These are phyloP conservation scores for Rhagophthalmus giganteus DNA, from an alignment of 2,888 invertebrate genomes.

Conservation along the genomic window DNA sequence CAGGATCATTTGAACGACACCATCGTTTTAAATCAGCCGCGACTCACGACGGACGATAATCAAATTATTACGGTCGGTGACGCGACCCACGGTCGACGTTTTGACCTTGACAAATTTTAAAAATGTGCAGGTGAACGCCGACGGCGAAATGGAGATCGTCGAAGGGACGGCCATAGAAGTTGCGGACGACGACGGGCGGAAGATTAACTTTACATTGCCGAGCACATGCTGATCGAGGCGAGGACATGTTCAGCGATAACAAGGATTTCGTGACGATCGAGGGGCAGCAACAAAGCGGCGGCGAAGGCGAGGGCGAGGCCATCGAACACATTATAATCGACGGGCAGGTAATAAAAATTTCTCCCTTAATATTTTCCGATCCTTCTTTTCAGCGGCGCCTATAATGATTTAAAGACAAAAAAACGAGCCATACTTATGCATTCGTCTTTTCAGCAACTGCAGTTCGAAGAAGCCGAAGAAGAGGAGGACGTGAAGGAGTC, in stretches of 20 bases:
- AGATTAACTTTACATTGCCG: conserved; percentile 59
- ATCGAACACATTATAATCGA: conserved; percentile 54
- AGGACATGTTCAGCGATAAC: conserved; percentile 42
- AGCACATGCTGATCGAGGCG: conserved; percentile 59
- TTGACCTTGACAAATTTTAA: no score
- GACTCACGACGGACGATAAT: conserved; percentile 64
- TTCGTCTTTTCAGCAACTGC: conserved; percentile 51
- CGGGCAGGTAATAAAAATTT: conserved; percentile 45
- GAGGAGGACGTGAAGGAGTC: conserved; percentile 41
- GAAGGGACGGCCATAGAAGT: conserved; percentile 37
- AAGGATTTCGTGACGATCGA: conserved; percentile 35
- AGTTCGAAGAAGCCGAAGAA: conserved; percentile 45
- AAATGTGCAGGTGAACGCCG: conserved; percentile 42
- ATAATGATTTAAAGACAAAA: no score
- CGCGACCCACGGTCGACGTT: no score
- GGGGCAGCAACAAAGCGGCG: no score
- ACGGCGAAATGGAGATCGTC: conserved; percentile 52
- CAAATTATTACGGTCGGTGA: conserved; percentile 54
- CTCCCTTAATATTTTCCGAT: no score
- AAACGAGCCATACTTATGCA: no score
- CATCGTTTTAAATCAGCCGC: conserved; percentile 81
- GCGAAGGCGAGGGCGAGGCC: conserved; percentile 40
- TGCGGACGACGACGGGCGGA: conserved; percentile 41
- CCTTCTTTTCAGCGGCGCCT: no score
- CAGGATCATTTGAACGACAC: conserved; percentile 77